Evolutionary conservation across 2,888 invertebrate species (phyloP).

Genomic region (Habrosyne pyritoides): DNA sequence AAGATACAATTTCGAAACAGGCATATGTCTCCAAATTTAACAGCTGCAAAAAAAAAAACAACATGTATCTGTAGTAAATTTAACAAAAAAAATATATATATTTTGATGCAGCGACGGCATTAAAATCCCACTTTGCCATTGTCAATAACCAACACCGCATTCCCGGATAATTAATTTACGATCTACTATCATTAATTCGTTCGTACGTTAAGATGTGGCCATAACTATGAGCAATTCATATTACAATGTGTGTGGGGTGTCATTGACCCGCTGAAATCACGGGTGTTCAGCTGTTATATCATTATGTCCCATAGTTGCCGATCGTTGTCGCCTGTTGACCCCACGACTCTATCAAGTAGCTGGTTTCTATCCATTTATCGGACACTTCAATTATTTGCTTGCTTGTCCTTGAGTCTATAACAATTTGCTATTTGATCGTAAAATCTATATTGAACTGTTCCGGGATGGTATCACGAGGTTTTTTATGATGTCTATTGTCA

Average conservation of each 20-base stretch:
- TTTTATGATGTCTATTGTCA: too few relatives aligned
- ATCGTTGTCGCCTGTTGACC: constrained; percentile 72
- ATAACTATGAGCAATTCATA: constrained; percentile 27
- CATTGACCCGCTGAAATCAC: constrained; percentile 75
- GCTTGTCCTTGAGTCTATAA: constrained; percentile 48
- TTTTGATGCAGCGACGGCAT: too few relatives aligned
- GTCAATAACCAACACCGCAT: neutral
- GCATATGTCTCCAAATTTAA: too few relatives aligned
- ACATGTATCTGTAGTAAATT: too few relatives aligned
- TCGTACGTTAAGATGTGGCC: constrained; percentile 14
- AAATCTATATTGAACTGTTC: constrained; percentile 24
- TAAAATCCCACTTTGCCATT: too few relatives aligned
- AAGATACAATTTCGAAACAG: too few relatives aligned
- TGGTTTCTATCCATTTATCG: constrained; percentile 65
- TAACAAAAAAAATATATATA: too few relatives aligned
- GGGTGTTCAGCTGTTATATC: constrained; percentile 68
- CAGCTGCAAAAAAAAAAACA: too few relatives aligned
- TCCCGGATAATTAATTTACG: constrained; percentile 11
- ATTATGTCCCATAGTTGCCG: constrained; percentile 63
- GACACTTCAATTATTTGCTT: constrained; percentile 65
- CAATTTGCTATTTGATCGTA: constrained; percentile 23
- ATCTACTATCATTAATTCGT: constrained; percentile 8
- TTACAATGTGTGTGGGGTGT: constrained; percentile 48
- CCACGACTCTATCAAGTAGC: constrained; percentile 63
- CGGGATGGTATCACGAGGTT: constrained; percentile 31